Percentiles rank a stretch among this genome's conserved stretches.
Conservation (phyloP, 2,888 invertebrate species). For the Imbricaverruca yamaguchii region DNA sequence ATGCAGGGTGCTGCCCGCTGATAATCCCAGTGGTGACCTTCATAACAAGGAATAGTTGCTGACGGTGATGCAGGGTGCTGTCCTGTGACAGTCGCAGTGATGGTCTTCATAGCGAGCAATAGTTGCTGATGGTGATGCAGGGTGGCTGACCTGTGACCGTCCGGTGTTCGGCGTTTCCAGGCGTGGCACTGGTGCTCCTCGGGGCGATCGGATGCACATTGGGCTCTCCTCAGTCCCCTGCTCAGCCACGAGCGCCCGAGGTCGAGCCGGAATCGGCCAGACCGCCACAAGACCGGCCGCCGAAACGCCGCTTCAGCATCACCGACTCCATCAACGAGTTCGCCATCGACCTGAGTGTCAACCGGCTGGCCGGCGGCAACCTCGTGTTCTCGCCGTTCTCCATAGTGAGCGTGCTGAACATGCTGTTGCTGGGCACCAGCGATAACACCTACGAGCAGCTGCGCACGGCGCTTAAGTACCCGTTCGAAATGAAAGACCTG, state of each 20-base stretch:
- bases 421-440: conserved; percentile 41
- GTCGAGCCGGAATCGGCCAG: too few relatives aligned
- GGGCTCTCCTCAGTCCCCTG: not conserved
- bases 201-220: not conserved
- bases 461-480: conserved; percentile 26
- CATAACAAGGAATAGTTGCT: too few relatives aligned
- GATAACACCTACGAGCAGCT: conserved; percentile 27
- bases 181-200: not conserved
- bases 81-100: too few relatives aligned
- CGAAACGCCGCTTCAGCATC: conserved; percentile 28
- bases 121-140: too few relatives aligned
- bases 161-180: not conserved
- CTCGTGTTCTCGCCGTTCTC: conserved; percentile 44
- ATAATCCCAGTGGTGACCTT: too few relatives aligned
- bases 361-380: conserved; percentile 39
- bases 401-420: conserved; percentile 40
- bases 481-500: conserved; percentile 18
- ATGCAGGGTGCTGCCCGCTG: too few relatives aligned
- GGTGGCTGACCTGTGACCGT: too few relatives aligned
- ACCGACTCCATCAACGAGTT: conserved; percentile 33
- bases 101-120: too few relatives aligned
- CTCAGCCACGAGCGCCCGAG: too few relatives aligned
- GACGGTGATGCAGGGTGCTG: too few relatives aligned
- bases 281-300: not conserved
- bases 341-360: conserved; percentile 38